Conservation (phyloP, 37 sponge, comb jelly and placozoan genomes). For the Diacarnus erythraeanus region DNA sequence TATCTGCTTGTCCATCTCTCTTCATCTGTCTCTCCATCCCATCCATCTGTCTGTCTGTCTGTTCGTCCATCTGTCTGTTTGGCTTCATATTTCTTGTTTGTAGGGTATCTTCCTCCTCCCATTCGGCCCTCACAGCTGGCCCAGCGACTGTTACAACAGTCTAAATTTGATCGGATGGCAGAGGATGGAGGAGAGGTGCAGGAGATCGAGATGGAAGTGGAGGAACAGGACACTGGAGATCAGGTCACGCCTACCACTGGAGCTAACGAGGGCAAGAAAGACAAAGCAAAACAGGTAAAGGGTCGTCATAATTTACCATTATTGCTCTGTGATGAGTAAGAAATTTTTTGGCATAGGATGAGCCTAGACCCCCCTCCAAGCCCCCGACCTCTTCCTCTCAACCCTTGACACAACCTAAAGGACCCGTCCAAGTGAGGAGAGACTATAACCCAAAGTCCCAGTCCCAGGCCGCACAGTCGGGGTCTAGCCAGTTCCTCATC, state of each 20-base stretch:
- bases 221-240: constrained; percentile 57
- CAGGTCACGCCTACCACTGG: background rate
- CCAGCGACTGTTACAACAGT: constrained; percentile 85
- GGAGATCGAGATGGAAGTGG: constrained; percentile 94
- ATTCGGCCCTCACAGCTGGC: constrained; percentile 88
- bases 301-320: background rate
- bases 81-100: too few species aligned
- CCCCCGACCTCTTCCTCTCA: constrained; percentile 15
- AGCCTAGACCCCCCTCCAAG: background rate
- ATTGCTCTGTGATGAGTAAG: background rate
- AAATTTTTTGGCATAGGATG: background rate
- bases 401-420: constrained; percentile 1
- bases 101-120: constrained; percentile 93
- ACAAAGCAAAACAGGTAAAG: background rate
- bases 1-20: too few species aligned
- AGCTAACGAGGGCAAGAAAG: background rate
- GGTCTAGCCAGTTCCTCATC: constrained; percentile 63
- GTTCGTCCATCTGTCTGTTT: too few species aligned
- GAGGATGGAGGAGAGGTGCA: constrained; percentile 76
- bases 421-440: constrained; percentile 57
- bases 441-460: constrained; percentile 89
- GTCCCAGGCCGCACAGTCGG: background rate
- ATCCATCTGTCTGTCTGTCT: too few species aligned
- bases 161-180: constrained; percentile 82
- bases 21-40: background rate